Conservation (phyloP, 2,888 invertebrate species). For the Rapana venosa region DNA sequence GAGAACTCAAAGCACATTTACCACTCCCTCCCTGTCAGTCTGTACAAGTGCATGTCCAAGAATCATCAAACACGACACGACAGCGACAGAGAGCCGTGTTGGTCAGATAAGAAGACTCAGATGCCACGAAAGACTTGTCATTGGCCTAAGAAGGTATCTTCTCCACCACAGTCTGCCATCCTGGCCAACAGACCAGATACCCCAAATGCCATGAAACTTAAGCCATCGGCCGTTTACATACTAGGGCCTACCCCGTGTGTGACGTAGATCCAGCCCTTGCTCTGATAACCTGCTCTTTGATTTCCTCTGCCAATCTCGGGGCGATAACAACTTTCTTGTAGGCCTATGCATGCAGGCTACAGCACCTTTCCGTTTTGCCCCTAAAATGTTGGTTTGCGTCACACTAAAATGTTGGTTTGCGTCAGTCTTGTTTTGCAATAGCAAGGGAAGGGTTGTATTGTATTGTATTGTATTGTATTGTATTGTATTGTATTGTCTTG, state of each 20-base stretch:
- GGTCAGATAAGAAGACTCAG: too few species aligned
- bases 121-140: too few species aligned
- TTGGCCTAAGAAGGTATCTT: not conserved
- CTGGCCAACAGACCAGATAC: not conserved
- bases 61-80: too few species aligned
- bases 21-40: not conserved
- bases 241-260: not conserved
- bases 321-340: not conserved
- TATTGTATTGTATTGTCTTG: too few species aligned
- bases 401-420: too few species aligned
- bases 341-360: too few species aligned
- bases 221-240: not conserved
- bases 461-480: too few species aligned
- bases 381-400: too few species aligned
- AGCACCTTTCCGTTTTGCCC: too few species aligned
- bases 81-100: too few species aligned
- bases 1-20: conserved; percentile 4
- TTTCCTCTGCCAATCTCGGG: not conserved
- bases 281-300: conserved; percentile 6
- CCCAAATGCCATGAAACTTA: not conserved
- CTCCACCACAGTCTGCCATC: not conserved
- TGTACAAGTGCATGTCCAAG: not conserved
- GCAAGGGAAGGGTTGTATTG: too few species aligned
- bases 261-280: not conserved
- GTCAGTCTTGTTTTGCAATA: too few species aligned